Evolutionary conservation across 2,113 vertebrate species (phyloP).

Genomic region (Anhinga rufa): DNA sequence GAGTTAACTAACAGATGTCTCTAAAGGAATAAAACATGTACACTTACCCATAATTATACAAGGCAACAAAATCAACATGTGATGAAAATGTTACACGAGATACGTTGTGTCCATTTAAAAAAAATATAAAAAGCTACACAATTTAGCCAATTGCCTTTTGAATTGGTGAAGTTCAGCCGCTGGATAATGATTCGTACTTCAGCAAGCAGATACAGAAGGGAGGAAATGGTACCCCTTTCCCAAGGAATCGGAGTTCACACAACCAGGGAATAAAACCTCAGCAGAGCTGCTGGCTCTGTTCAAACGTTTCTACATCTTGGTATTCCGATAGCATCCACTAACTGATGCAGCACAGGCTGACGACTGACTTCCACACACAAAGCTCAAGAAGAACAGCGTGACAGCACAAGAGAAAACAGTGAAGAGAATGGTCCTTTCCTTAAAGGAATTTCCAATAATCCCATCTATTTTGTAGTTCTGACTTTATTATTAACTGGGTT

Average conservation of each 20-base stretch:
- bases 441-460: background rate
- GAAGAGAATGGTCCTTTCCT: background rate
- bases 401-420: background rate
- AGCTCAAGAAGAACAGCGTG: background rate
- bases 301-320: slow-evolving; percentile 49
- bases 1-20: background rate
- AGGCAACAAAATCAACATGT: background rate
- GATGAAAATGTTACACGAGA: background rate
- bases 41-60: background rate
- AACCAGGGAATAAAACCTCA: slow-evolving; percentile 1
- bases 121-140: background rate
- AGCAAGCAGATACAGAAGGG: background rate
- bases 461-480: background rate
- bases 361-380: slow-evolving; percentile 37
- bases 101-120: no score
- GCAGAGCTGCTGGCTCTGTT: slow-evolving; percentile 52
- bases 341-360: slow-evolving; percentile 44
- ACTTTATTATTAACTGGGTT: background rate
- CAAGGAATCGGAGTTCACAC: background rate
- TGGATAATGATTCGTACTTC: background rate
- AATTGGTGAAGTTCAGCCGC: background rate
- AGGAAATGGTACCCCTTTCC: background rate
- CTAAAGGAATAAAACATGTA: background rate
- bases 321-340: slow-evolving; percentile 65
- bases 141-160: background rate